Conservation (phyloP, 2,888 invertebrate genomes). For the Drosophila neonasuta region DNA sequence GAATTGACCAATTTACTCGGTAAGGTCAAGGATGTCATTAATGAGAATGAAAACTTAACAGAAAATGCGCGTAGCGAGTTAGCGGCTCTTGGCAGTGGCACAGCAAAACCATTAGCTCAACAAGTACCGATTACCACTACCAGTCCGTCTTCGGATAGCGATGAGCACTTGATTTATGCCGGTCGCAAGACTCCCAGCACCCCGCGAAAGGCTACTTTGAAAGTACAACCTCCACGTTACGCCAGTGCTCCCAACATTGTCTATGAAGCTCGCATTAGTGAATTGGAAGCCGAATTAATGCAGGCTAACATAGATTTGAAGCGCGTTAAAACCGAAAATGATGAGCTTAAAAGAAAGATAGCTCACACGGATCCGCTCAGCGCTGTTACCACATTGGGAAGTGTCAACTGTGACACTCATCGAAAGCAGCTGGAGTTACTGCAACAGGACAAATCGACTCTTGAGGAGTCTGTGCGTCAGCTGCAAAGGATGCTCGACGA, state of each 20-base stretch:
- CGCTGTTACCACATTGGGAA: slow-evolving; percentile 62
- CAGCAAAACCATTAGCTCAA: slow-evolving; percentile 24
- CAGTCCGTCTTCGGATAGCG: slow-evolving; percentile 84
- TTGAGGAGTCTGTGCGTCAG: slow-evolving; percentile 88
- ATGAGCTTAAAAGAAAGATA: slow-evolving; percentile 82
- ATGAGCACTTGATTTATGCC: slow-evolving; percentile 74
- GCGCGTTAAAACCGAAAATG: slow-evolving; percentile 87
- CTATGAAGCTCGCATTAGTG: slow-evolving; percentile 92
- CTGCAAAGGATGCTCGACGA: slow-evolving; percentile 86
- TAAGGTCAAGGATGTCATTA: slow-evolving; percentile 93
- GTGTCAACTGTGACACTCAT: slow-evolving; percentile 84
- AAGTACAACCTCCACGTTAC: slow-evolving; percentile 79
- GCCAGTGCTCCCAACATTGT: slow-evolving; percentile 91
- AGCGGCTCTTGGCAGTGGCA: slow-evolving; percentile 83
- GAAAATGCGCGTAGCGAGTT: slow-evolving; percentile 89
- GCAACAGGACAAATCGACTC: slow-evolving; percentile 87
- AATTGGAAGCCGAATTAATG: slow-evolving; percentile 91
- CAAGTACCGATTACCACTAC: slow-evolving; percentile 37
- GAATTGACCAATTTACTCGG: slow-evolving; percentile 89
- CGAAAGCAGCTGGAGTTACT: slow-evolving; percentile 88
- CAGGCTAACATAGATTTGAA: slow-evolving; percentile 90
- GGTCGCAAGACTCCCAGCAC: slow-evolving; percentile 56
- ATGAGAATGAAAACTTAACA: slow-evolving; percentile 91
- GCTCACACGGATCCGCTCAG: slow-evolving; percentile 67
- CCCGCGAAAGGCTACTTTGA: slow-evolving; percentile 58